phyloP scores from a whole-genome alignment of 2,113 vertebrate genomes.

The Hippocampus mohnikei region DNA sequence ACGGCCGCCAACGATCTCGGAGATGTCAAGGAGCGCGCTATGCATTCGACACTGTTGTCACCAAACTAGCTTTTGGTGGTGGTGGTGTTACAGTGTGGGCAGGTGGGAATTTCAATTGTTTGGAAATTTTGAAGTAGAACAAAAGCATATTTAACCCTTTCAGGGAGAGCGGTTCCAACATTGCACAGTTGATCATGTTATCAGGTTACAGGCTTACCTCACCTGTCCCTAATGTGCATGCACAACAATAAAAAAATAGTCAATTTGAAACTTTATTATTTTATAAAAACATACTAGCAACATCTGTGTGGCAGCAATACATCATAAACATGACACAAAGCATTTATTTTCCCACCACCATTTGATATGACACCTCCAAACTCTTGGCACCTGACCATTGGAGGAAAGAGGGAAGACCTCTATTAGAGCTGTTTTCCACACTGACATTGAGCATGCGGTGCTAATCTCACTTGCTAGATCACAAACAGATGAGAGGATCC shows the following conservation, averaged over 20 bases:
- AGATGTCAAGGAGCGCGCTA: no score
- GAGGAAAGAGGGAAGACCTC: slow-evolving; percentile 20
- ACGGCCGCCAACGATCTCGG: no score
- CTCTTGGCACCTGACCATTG: slow-evolving; percentile 26
- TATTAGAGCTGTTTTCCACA: slow-evolving; percentile 29
- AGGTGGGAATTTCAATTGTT: no score
- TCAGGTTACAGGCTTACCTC: no score
- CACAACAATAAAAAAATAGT: not conserved
- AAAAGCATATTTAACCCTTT: no score
- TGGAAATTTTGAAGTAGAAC: no score
- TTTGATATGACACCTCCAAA: slow-evolving; percentile 9
- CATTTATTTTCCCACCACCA: not conserved
- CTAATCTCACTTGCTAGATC: slow-evolving; percentile 42
- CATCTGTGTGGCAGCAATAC: not conserved
- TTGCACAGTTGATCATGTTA: no score
- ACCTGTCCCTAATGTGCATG: not conserved
- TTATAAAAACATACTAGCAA: not conserved
- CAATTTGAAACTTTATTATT: not conserved
- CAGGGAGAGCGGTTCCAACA: no score
- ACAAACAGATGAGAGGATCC: slow-evolving; percentile 60
- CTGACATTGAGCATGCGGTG: slow-evolving; percentile 48
- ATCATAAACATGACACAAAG: not conserved
- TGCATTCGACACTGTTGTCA: no score
- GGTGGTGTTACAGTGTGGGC: no score
- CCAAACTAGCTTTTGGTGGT: no score